These are phyloP conservation scores for Campylomormyrus numenius DNA, from an alignment of 2,113 vertebrate genomes.

Conservation along the genomic window DNA sequence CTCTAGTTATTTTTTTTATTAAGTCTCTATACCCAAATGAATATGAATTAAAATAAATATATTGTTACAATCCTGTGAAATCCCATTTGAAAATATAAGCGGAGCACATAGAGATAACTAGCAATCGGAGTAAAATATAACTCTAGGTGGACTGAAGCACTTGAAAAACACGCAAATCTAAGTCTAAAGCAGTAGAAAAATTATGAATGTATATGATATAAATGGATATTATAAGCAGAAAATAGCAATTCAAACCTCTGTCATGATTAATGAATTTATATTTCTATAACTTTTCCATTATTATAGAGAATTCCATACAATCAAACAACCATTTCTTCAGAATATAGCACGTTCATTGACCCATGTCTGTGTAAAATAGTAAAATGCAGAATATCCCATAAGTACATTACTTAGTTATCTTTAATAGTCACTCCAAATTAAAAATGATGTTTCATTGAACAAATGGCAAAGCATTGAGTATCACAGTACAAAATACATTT, in stretches of 20 bases:
- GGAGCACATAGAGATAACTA: not conserved
- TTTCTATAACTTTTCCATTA: not conserved
- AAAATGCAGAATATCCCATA: not conserved
- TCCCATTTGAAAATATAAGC: not conserved
- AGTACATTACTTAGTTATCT: not conserved
- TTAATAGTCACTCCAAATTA: not conserved
- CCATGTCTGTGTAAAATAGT: not conserved
- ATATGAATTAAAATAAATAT: not conserved
- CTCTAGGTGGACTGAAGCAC: not conserved
- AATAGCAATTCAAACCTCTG: not conserved
- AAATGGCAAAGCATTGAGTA: not conserved
- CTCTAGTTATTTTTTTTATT: not conserved
- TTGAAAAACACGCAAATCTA: not conserved
- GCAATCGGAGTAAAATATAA: not conserved
- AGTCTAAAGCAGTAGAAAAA: not conserved
- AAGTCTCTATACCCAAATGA: not conserved
- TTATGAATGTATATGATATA: not conserved
- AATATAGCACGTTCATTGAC: not conserved
- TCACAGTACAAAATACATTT: not conserved
- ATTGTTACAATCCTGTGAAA: not conserved
- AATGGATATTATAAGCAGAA: not conserved
- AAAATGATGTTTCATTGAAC: not conserved
- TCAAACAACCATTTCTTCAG: not conserved
- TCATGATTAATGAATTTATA: not conserved
- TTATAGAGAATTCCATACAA: not conserved